A percentile compares a stretch with the other conserved stretches of the same genome.
These are phyloP conservation scores for Wiebesia pumilae DNA, from an alignment of 1,140 invertebrate genomes.

Conservation along the genomic window DNA sequence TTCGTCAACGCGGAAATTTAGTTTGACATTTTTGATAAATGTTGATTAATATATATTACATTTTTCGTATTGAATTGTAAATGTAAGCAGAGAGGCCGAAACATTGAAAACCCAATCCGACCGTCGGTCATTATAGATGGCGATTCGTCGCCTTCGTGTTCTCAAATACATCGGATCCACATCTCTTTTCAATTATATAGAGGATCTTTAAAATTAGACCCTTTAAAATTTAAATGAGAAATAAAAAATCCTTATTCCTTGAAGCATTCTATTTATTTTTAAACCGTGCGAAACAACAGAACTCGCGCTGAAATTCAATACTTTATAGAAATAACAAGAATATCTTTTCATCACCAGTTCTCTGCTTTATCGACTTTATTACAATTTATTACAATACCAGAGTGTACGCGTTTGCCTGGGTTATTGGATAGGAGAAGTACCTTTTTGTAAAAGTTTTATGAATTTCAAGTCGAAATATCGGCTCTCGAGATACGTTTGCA, in stretches of 20 bases:
- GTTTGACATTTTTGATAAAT: constrained; percentile 35
- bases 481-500: too few relatives aligned
- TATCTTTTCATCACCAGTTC: neutral
- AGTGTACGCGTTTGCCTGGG: too few relatives aligned
- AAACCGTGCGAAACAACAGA: neutral
- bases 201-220: constrained; percentile 37
- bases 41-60: constrained; percentile 67
- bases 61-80: constrained; percentile 60
- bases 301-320: neutral
- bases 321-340: neutral
- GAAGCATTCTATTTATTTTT: neutral
- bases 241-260: neutral
- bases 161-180: constrained; percentile 42
- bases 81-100: constrained; percentile 13
- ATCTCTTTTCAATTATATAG: neutral
- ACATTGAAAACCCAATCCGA: constrained; percentile 62
- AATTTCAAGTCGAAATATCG: too few relatives aligned
- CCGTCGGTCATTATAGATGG: constrained; percentile 66
- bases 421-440: too few relatives aligned
- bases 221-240: constrained; percentile 30
- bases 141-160: constrained; percentile 35
- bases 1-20: constrained; percentile 24
- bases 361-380: constrained; percentile 12
- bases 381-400: too few relatives aligned
- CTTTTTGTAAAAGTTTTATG: too few relatives aligned